phyloP scores from a whole-genome alignment of 2,797 vertebrate genomes.

The Coregonus ussuriensis region DNA sequence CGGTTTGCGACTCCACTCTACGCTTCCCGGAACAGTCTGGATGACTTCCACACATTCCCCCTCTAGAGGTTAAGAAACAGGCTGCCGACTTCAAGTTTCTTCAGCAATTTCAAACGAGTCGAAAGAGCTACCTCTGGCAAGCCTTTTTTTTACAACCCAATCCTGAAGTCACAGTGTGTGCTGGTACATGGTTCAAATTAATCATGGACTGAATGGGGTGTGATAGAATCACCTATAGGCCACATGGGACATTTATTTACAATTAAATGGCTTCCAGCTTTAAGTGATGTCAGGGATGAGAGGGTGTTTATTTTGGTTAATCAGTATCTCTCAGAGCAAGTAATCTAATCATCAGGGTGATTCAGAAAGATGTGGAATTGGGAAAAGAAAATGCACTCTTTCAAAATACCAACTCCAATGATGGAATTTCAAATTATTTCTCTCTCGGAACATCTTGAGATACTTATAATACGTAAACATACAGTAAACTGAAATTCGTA shows the following conservation, averaged over 20 bases:
- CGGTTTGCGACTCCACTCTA: constrained; percentile 24
- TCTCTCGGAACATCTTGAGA: neutral
- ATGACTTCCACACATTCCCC: constrained; percentile 40
- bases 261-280: neutral
- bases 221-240: neutral
- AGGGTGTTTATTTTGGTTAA: neutral
- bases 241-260: neutral
- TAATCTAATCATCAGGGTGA: neutral
- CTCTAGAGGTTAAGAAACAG: constrained; percentile 33
- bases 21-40: constrained; percentile 47
- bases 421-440: neutral
- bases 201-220: neutral
- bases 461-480: neutral
- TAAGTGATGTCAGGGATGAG: neutral
- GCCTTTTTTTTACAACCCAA: neutral
- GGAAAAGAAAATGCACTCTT: neutral
- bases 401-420: neutral
- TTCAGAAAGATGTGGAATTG: neutral
- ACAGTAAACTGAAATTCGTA: neutral
- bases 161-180: neutral
- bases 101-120: neutral
- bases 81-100: constrained; percentile 10
- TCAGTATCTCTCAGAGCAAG: neutral
- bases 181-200: neutral
- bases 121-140: constrained; percentile 19